Conservation (phyloP, 2,888 invertebrate species). For the Halocaridina rubra region DNA sequence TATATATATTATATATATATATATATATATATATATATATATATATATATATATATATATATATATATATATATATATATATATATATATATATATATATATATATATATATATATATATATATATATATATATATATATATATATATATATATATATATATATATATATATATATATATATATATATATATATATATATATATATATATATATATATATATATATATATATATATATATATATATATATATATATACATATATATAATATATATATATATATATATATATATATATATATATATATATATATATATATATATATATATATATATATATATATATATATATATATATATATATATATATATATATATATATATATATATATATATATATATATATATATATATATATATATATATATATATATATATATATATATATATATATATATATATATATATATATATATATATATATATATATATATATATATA, state of each 20-base stretch:
- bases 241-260: neutral
- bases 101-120: slow-evolving; percentile 8
- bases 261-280: neutral
- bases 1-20: neutral
- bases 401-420: slow-evolving; percentile 8
- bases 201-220: slow-evolving; percentile 1
- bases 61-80: slow-evolving; percentile 8
- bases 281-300: neutral
- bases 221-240: neutral
- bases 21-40: slow-evolving; percentile 8
- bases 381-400: slow-evolving; percentile 8
- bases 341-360: slow-evolving; percentile 4
- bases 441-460: neutral
- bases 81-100: slow-evolving; percentile 8
- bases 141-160: neutral
- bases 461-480: neutral
- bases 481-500: neutral
- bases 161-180: neutral
- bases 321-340: neutral
- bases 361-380: slow-evolving; percentile 8
- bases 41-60: slow-evolving; percentile 3
- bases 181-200: neutral
- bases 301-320: neutral
- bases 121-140: neutral
- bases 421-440: slow-evolving; percentile 5